Evolutionary conservation across 1,140 invertebrate species (phyloP).

Genomic region (Drosophila tristis): DNA sequence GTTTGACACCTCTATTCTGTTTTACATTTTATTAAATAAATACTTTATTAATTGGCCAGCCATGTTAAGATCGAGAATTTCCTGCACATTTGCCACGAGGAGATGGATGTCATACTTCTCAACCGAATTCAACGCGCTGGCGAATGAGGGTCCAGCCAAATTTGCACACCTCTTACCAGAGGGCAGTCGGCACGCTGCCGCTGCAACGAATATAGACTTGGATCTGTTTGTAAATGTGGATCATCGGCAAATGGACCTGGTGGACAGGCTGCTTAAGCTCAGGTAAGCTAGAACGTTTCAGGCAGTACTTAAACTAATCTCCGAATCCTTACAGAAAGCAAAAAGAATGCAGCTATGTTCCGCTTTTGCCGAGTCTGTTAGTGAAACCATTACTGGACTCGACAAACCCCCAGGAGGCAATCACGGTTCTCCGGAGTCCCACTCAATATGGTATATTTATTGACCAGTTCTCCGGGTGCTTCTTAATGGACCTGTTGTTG

Average conservation of each 20-base stretch:
- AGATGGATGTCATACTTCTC: conserved; percentile 66
- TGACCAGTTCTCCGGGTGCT: conserved; percentile 91
- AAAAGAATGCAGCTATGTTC: conserved; percentile 54
- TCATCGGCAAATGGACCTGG: conserved; percentile 53
- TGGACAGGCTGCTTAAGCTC: conserved; percentile 55
- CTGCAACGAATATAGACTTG: conserved; percentile 42
- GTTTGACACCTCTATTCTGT: conserved; percentile 5
- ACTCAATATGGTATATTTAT: conserved; percentile 95
- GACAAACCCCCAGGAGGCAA: conserved; percentile 85
- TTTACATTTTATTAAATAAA: conserved; percentile 27
- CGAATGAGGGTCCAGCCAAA: conserved; percentile 35
- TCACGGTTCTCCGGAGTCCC: conserved; percentile 91
- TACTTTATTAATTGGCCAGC: background rate
- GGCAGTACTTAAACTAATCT: background rate
- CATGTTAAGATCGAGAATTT: conserved; percentile 52
- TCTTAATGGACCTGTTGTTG: conserved; percentile 93
- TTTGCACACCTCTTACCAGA: background rate
- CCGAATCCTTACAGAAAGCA: conserved; percentile 39
- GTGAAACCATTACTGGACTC: conserved; percentile 61
- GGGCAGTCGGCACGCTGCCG: background rate
- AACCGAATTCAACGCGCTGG: conserved; percentile 57
- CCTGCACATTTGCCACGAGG: conserved; percentile 17
- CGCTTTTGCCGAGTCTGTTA: conserved; percentile 46
- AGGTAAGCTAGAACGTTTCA: conserved; percentile 22
- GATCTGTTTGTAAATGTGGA: conserved; percentile 60